Percentiles rank a stretch among this genome's conserved stretches.
phyloP scores from a whole-genome alignment of 2,113 vertebrate species.

The Thunnus maccoyii region DNA sequence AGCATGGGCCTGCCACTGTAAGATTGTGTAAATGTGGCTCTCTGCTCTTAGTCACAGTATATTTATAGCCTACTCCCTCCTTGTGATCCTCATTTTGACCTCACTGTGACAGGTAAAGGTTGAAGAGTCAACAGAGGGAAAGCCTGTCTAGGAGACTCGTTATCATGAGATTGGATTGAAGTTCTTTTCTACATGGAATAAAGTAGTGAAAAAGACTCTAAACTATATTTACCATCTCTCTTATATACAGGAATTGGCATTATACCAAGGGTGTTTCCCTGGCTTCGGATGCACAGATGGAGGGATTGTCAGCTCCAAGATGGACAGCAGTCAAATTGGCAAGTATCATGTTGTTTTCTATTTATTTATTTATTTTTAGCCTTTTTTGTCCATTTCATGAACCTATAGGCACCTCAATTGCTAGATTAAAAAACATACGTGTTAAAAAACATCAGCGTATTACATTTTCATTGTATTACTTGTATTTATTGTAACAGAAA shows the following conservation, averaged over 20 bases:
- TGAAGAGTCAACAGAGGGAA: constrained; percentile 13
- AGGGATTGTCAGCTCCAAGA: background rate
- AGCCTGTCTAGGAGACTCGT: constrained; percentile 33
- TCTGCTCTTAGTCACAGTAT: constrained; percentile 25
- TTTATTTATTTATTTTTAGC: background rate
- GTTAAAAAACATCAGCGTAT: too few species aligned
- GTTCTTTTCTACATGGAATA: too few species aligned
- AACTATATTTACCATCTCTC: background rate
- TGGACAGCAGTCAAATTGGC: background rate
- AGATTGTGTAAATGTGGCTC: constrained; percentile 39
- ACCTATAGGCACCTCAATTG: background rate
- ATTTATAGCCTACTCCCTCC: constrained; percentile 15
- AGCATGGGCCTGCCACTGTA: constrained; percentile 4
- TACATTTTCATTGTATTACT: too few species aligned
- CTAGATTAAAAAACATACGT: background rate
- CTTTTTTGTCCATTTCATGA: background rate
- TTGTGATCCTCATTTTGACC: constrained; percentile 24
- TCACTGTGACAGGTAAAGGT: constrained; percentile 34
- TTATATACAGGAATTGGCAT: too few species aligned
- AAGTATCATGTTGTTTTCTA: background rate
- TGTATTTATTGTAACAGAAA: too few species aligned
- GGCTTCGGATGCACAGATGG: background rate
- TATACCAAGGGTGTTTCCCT: background rate
- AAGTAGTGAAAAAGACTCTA: background rate
- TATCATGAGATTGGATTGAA: constrained; percentile 7